Evolutionary conservation across 2,113 vertebrate genomes (phyloP), one percentile per base, ranked within the genome.

Genomic region (Vulpes ferrilata): DNA sequence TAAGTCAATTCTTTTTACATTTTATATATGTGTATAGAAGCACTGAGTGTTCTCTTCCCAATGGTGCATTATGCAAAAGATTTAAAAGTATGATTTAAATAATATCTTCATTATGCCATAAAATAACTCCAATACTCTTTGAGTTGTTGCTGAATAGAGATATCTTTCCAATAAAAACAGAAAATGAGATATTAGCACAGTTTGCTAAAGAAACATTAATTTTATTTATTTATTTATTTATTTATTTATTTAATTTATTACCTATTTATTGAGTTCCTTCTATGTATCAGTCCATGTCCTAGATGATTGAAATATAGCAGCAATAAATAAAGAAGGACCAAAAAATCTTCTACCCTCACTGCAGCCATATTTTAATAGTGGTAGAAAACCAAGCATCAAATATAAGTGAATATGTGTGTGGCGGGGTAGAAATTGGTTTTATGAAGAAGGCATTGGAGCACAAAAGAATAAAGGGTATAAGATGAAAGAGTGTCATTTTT

Each of bases 61-160:
- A 23, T 48, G 4, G 9, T n/a, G 1, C 25, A 38, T 84, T 78
- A 88, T 25, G 7, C 9, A 93, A 80, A 95, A 64, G 2, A 93
- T 84, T 90, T 62, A 19, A 95, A 96, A 95, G 8, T 78, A 82
- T 65, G 17, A 92, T 93, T 93, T 92, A 95, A 95, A 67, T 53
- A 65, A n/a, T 25, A 57, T 48, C 30, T 59, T 87, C 22, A 32
- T 79, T 93, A 51, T 64, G 71, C 11, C 25, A 59, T n/a, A 35
- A 92, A 96, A 92, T 86, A 88, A 69, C 35, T 87, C 5, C 1
- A 83, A 69, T 60, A 57, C 1, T 55, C 12, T 79, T 65, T 48
- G 15, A 57, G 23, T 71, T 86, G 6, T 19, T 87, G 4, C 30
- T 60, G 19, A 88, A 73, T 67, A 97, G 92, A 78, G 13, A 17